phyloP scores from a whole-genome alignment of 1,140 invertebrate species.

The Conus betulinus region DNA sequence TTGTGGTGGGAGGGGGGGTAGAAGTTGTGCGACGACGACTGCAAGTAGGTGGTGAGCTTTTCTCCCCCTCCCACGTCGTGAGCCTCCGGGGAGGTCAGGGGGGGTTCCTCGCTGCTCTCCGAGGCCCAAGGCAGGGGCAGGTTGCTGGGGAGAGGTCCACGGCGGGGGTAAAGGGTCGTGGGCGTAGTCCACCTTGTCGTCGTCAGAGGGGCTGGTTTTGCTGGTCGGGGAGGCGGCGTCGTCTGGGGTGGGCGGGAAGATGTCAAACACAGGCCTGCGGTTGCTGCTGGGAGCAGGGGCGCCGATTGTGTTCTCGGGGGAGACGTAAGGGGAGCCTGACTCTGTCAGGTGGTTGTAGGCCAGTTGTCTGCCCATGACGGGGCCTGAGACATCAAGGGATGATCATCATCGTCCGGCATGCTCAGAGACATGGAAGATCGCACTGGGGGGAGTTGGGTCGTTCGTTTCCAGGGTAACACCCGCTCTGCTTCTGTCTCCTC shows the following conservation, averaged over 20 bases:
- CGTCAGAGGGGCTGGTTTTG: not conserved
- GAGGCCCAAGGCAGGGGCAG: constrained; percentile 19
- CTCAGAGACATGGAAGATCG: constrained; percentile 53
- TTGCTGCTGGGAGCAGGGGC: constrained; percentile 32
- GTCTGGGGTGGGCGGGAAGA: constrained; percentile 51
- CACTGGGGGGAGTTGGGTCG: constrained; percentile 54
- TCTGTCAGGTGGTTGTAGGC: constrained; percentile 67
- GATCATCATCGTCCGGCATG: constrained; percentile 65
- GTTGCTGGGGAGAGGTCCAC: constrained; percentile 29
- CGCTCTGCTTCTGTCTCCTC: constrained; percentile 64
- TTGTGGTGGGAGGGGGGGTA: constrained; percentile 61
- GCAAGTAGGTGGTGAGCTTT: constrained; percentile 52
- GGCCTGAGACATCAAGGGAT: constrained; percentile 62
- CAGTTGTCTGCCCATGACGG: constrained; percentile 72
- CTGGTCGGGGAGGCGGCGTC: not conserved
- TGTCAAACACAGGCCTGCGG: constrained; percentile 60
- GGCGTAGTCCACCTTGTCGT: constrained; percentile 28
- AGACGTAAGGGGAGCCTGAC: constrained; percentile 67
- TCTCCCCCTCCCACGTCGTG: constrained; percentile 47
- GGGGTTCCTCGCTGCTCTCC: constrained; percentile 41
- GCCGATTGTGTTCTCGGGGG: constrained; percentile 64
- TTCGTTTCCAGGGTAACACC: constrained; percentile 68
- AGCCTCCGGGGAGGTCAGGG: constrained; percentile 42
- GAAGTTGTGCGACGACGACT: constrained; percentile 59
- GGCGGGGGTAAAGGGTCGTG: constrained; percentile 34